Evolutionary conservation across 2,888 invertebrate species (phyloP).

Genomic region (Cremastinae sp.): DNA sequence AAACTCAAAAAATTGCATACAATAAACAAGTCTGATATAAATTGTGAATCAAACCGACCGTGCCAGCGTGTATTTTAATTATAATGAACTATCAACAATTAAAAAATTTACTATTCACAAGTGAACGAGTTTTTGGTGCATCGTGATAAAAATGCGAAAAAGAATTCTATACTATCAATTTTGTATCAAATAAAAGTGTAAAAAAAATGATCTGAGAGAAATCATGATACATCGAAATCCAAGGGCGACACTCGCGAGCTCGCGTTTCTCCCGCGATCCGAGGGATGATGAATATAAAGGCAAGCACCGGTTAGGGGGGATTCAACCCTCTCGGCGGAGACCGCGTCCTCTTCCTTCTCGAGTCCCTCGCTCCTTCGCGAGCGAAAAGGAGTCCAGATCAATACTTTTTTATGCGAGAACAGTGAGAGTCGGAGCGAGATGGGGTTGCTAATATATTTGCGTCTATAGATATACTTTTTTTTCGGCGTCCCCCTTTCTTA

Average conservation of each 20-base stretch:
- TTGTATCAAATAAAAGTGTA: too few species aligned
- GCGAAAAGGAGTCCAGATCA: conserved; percentile 75
- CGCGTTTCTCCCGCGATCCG: conserved; percentile 63
- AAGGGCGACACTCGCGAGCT: conserved; percentile 44
- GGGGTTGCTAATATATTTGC: conserved; percentile 53
- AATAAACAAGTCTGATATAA: too few species aligned
- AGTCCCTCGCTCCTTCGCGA: conserved; percentile 43
- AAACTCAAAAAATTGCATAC: too few species aligned
- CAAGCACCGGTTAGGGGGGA: conserved; percentile 78
- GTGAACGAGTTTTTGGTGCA: too few species aligned
- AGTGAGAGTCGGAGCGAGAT: conserved; percentile 63
- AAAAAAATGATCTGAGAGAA: too few species aligned
- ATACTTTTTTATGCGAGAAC: conserved; percentile 79
- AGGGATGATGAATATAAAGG: conserved; percentile 80
- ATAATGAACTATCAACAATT: too few species aligned
- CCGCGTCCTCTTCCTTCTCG: conserved; percentile 36
- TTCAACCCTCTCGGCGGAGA: conserved; percentile 77
- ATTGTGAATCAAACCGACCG: too few species aligned
- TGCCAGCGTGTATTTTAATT: too few species aligned
- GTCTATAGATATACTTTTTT: conserved; percentile 44
- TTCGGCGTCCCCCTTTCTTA: conserved; percentile 56
- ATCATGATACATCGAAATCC: conserved; percentile 21
- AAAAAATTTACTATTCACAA: too few species aligned
- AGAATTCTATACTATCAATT: too few species aligned
- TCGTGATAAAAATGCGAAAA: too few species aligned